These are phyloP conservation scores for Leptopilina clavipes DNA, from an alignment of 1,140 invertebrate species.

Conservation along the genomic window DNA sequence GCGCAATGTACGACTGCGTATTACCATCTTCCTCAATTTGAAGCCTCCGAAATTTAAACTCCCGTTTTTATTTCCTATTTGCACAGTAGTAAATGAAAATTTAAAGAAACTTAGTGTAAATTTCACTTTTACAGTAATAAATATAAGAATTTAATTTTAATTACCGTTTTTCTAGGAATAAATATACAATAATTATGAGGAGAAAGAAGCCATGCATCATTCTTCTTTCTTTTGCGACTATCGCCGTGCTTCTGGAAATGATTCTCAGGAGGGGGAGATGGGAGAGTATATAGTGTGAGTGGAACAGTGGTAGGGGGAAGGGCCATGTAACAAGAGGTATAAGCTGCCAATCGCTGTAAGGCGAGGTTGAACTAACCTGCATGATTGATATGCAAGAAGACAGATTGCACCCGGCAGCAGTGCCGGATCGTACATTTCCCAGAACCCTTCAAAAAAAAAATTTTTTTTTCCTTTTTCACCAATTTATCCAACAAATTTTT, in stretches of 20 bases:
- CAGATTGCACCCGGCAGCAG: constrained; percentile 28
- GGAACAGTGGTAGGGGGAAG: background rate
- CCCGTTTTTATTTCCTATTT: too few relatives aligned
- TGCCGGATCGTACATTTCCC: background rate
- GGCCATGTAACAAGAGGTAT: background rate
- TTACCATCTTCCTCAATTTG: too few relatives aligned
- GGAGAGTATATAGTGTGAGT: background rate
- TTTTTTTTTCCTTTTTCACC: background rate
- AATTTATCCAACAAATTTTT: background rate
- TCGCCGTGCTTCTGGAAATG: background rate
- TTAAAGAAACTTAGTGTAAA: too few relatives aligned
- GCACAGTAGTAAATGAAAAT: too few relatives aligned
- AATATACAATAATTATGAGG: too few relatives aligned
- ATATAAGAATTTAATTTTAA: too few relatives aligned
- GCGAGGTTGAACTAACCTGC: constrained; percentile 16
- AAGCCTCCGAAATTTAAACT: too few relatives aligned
- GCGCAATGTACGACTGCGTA: too few relatives aligned
- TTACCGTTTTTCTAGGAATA: too few relatives aligned
- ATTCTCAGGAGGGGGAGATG: background rate
- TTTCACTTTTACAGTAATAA: too few relatives aligned
- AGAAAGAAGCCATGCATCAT: background rate
- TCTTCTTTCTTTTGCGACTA: background rate
- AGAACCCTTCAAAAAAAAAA: constrained; percentile 8
- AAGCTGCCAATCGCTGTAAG: constrained; percentile 23
- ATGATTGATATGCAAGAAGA: constrained; percentile 31